A percentile compares a stretch with the other conserved stretches of the same genome.
Evolutionary conservation across 2,797 vertebrate species (phyloP).

Genomic region (Siniperca scherzeri): DNA sequence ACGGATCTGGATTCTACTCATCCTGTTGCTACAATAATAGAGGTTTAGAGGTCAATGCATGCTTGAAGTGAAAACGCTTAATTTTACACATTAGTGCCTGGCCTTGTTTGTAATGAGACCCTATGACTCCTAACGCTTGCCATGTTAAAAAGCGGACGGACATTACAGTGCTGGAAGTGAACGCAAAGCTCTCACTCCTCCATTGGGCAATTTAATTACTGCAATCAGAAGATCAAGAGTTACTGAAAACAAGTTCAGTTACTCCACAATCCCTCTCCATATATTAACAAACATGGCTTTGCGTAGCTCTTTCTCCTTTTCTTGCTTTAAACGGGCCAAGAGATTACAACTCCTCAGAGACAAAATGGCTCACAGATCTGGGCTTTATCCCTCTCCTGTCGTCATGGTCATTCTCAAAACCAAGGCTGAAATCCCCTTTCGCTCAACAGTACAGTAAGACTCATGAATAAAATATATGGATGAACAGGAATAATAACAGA

Average conservation of each 20-base stretch:
- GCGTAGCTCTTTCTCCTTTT: constrained; percentile 37
- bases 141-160: constrained; percentile 64
- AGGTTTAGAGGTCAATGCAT: constrained; percentile 51
- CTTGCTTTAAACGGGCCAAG: constrained; percentile 15
- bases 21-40: constrained; percentile 44
- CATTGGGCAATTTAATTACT: constrained; percentile 79
- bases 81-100: constrained; percentile 69
- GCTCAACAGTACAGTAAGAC: constrained; percentile 22
- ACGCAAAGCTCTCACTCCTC: constrained; percentile 62
- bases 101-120: constrained; percentile 68
- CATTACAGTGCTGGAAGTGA: constrained; percentile 47
- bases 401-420: constrained; percentile 54
- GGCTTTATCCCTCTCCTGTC: constrained; percentile 44
- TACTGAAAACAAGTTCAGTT: constrained; percentile 67
- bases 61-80: constrained; percentile 51
- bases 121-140: constrained; percentile 55
- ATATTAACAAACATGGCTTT: constrained; percentile 54
- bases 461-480: constrained; percentile 72
- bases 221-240: constrained; percentile 74
- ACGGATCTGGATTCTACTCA: constrained; percentile 38
- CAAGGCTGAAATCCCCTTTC: constrained; percentile 38
- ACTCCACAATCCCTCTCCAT: constrained; percentile 38
- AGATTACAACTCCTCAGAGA: constrained; percentile 25
- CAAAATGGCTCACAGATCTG: constrained; percentile 35
- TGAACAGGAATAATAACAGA: constrained; percentile 59